Base-by-base conservation (phyloP, 1,140 invertebrate species). In the Heliothis virescens region DNA sequence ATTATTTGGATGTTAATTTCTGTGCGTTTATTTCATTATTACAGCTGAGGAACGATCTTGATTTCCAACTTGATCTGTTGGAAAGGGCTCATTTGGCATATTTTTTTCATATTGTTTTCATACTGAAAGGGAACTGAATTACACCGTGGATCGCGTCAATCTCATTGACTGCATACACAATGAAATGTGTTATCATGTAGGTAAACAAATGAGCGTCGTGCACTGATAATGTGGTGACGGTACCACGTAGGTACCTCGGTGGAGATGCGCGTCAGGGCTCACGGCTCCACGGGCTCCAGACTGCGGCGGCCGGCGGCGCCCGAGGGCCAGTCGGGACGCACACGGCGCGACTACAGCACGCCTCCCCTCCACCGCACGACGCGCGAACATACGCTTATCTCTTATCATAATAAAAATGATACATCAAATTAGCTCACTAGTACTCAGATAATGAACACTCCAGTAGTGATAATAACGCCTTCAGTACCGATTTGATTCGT, bases 381-480 rank as follows among this genome's bases (percentile, higher is more conserved):
- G 82, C 83, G 79, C 41, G 75, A 71, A 76, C 73, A 79, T 50
- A 26, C 78, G 75, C 85, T 93, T 92, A 93, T 93, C 90, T 88
- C 89, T 91, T 90, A 92, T 92, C 90, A 89, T 65, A 80, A 88
- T 83, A 87, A 90, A 91, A 89, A 91, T 92, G 92, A 93, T 91
- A 92, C 91, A 92, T 89, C 86, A 83, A 89, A 90, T 92, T 91
- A 90, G 88, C 85, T 90, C 88, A 91, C 86, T 80, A 90, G 88
- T 84, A 79, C 75, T 47, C 80, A 80, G 90, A 92, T 92, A 92
- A 89, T 80, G 82, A 84, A 85, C 86, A 83, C 85, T 89, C 82
- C 78, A 84, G 83, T 80, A 76, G 83, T 88, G 89, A 92, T 91
- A 91, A 90, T 34, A 72, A 89, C 84, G 57, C 34, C 21, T 77